Evolutionary conservation across 2,113 vertebrate species (phyloP).

Genomic region (Herpetotheres cachinnans): DNA sequence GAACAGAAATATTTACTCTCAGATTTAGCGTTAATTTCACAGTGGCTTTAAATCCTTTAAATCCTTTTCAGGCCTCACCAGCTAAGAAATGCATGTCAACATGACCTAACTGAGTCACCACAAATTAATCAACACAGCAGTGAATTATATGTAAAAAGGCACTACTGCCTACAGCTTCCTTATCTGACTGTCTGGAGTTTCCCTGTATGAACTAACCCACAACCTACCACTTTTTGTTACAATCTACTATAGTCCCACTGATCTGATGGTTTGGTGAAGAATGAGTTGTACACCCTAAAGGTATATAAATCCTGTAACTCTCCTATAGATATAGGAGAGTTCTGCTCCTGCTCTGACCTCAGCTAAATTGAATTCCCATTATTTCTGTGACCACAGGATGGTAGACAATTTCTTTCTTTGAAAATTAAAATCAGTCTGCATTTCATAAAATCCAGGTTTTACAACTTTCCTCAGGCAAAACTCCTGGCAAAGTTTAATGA

Average conservation of each 20-base stretch:
- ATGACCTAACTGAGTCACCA: background rate
- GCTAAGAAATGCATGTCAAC: background rate
- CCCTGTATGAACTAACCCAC: background rate
- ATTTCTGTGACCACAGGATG: background rate
- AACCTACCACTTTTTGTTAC: background rate
- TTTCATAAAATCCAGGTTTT: background rate
- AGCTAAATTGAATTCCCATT: background rate
- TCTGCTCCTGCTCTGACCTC: background rate
- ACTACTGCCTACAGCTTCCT: background rate
- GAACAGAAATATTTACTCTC: background rate
- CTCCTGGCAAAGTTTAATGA: background rate
- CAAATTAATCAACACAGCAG: background rate
- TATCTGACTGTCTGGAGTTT: background rate
- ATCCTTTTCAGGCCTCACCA: background rate
- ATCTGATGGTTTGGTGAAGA: background rate
- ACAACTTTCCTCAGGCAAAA: background rate
- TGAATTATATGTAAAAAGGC: background rate
- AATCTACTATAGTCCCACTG: background rate
- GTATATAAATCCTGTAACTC: background rate
- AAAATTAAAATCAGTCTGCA: background rate
- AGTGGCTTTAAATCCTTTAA: background rate
- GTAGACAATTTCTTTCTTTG: background rate
- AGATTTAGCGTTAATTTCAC: background rate
- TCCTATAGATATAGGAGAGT: background rate
- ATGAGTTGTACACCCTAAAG: background rate